Evolutionary conservation across 2,888 invertebrate species (phyloP).

Genomic region (Drosophila neotestacea): DNA sequence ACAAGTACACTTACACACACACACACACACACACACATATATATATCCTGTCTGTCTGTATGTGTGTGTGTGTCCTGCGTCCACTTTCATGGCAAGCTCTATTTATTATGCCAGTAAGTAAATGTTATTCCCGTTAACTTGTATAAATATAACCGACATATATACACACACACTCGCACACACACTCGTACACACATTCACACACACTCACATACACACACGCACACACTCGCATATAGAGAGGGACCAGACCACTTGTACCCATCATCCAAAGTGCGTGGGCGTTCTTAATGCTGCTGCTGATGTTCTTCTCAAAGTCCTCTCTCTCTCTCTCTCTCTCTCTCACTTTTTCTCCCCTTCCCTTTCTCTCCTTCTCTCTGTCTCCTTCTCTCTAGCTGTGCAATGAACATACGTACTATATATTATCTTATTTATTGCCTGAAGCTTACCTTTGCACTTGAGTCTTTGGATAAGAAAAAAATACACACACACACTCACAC

Average conservation of each 20-base stretch:
- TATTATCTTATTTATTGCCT: conserved; percentile 54
- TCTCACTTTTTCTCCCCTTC: background rate
- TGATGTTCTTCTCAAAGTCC: conserved; percentile 14
- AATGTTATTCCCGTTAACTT: conserved; percentile 79
- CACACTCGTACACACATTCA: conserved; percentile 9
- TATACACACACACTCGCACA: conserved; percentile 17
- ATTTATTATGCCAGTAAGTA: conserved; percentile 77
- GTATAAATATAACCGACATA: conserved; percentile 54
- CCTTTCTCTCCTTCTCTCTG: conserved; percentile 1
- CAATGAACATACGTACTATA: conserved; percentile 22
- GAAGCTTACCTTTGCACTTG: conserved; percentile 55
- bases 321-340: background rate
- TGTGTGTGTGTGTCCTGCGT: conserved; percentile 24
- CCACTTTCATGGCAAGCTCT: conserved; percentile 56
- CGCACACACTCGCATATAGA: conserved; percentile 4
- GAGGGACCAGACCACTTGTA: conserved; percentile 17
- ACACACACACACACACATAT: background rate
- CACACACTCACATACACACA: conserved; percentile 5
- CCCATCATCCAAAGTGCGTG: conserved; percentile 45
- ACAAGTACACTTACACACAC: conserved; percentile 12
- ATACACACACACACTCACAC: background rate
- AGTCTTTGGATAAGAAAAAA: conserved; percentile 20
- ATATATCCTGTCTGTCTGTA: background rate
- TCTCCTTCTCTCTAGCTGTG: conserved; percentile 1
- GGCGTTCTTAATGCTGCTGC: conserved; percentile 35